Base-by-base conservation (phyloP, 2,797 vertebrate genomes). In the Cichlasoma orientale region DNA sequence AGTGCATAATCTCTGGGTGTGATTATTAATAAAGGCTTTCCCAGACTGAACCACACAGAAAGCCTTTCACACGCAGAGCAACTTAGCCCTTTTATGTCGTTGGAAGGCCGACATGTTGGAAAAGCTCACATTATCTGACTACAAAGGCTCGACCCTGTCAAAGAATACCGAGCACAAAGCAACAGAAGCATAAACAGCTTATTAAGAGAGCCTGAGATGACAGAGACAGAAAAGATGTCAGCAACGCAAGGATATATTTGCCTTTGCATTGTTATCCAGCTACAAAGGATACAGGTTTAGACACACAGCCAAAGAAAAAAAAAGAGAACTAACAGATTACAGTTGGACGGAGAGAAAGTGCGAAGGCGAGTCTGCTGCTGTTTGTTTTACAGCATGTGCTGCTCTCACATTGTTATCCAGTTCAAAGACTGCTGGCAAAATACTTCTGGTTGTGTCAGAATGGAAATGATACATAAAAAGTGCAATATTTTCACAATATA, bases 101-200 rank as follows among this genome's bases (percentile, higher is more conserved):
- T 4, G 12, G 36, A 59, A 56, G 78, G 58, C 53, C 1, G 18
- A 61, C 3, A 7, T 71, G 74, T 80, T 68, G 47, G 73, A 78
- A 58, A 74, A 72, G 73, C 74, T 82, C 38, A 44, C 52, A 36
- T 81, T 83, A 79, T 75, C 79, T 56, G 56, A 83, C 83, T 87
- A 89, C 88, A 93, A 90, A 92, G 85, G 58, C 81, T 36, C 36
- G 7, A 72, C 79, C 72, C 38, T 44, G 78, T 88, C 82, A 85
- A 52, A 81, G 74, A 78, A 31, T n/a, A n/a, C 12, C 31, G 7
- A 50, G 10, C 53, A 61, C 69, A 81, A 78, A 87, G 79, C 79
- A 74, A 41, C 36, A 29, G 72, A 68, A 25, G 78, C 10, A 81
- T 31, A 88, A 91, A 88, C 88, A 86, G 75, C 77, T 86, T 78